Conservation (phyloP, 2,888 invertebrate genomes). For the Caenorhabditis sp. region DNA sequence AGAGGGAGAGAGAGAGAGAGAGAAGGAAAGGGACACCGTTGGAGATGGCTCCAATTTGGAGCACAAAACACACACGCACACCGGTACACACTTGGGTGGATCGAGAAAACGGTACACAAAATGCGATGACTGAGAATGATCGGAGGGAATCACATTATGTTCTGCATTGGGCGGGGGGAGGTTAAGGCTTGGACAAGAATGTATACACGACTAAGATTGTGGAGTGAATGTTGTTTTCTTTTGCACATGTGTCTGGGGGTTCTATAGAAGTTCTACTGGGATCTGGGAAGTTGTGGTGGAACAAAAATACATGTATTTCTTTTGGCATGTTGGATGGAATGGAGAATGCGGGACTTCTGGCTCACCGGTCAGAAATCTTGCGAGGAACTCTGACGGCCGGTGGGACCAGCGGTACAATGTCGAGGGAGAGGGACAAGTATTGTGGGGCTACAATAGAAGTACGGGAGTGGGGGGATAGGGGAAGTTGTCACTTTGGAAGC, state of each 20-base stretch:
- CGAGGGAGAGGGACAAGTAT: constrained; percentile 22
- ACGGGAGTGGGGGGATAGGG: constrained; percentile 8
- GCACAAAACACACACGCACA: constrained; percentile 42
- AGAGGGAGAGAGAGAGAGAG: constrained; percentile 9
- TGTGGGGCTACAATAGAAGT: constrained; percentile 25
- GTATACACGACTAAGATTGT: constrained; percentile 46
- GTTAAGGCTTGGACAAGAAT: constrained; percentile 26
- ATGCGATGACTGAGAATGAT: constrained; percentile 49
- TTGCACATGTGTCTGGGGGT: constrained; percentile 38
- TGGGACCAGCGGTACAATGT: constrained; percentile 50
- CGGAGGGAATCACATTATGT: constrained; percentile 44
- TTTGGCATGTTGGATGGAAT: constrained; percentile 51
- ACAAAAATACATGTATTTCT: constrained; percentile 50
- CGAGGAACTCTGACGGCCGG: constrained; percentile 17
- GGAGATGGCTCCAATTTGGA: constrained; percentile 40
- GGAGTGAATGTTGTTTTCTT: no score
- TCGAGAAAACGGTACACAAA: constrained; percentile 24
- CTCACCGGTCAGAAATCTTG: constrained; percentile 40
- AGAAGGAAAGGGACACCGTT: constrained; percentile 26
- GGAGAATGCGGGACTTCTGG: constrained; percentile 5
- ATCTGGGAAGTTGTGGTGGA: constrained; percentile 42
- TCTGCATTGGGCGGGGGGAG: neutral
- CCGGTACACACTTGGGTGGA: constrained; percentile 33
- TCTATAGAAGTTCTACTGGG: constrained; percentile 32
- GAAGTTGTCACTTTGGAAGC: constrained; percentile 20